Percentiles rank a stretch among this genome's conserved stretches.
These are phyloP conservation scores for Zele albiditarsus DNA, from an alignment of 2,888 invertebrate species.

Conservation along the genomic window DNA sequence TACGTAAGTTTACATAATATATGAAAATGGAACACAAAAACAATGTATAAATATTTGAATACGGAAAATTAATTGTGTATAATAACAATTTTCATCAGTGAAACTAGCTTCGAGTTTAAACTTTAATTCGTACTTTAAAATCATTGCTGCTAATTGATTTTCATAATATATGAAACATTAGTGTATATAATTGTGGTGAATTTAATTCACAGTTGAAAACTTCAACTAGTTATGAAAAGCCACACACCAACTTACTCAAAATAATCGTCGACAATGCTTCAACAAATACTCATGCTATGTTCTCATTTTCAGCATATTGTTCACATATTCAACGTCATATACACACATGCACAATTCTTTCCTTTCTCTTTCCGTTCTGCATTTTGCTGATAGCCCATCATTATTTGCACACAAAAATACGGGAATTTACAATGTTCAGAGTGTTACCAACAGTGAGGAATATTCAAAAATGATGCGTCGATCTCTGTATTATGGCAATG, in stretches of 20 bases:
- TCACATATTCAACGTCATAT: conserved; percentile 13
- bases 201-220: neutral
- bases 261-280: conserved; percentile 19
- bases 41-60: neutral
- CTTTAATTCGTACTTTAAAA: neutral
- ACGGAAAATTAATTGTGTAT: neutral
- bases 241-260: conserved; percentile 10
- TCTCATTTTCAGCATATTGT: conserved; percentile 30
- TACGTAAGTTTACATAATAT: conserved; percentile 81
- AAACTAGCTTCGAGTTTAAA: too few relatives aligned
- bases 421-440: neutral
- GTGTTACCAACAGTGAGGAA: neutral
- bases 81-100: neutral
- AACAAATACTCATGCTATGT: conserved; percentile 6
- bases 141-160: neutral
- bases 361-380: neutral
- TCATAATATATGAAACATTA: conserved; percentile 7
- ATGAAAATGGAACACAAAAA: neutral
- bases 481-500: neutral
- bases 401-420: neutral
- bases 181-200: neutral
- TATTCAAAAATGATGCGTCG: neutral
- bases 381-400: neutral
- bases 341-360: neutral
- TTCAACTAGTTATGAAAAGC: conserved; percentile 19